Conservation (phyloP, 1,140 invertebrate species). For the Phocides pigmalion region DNA sequence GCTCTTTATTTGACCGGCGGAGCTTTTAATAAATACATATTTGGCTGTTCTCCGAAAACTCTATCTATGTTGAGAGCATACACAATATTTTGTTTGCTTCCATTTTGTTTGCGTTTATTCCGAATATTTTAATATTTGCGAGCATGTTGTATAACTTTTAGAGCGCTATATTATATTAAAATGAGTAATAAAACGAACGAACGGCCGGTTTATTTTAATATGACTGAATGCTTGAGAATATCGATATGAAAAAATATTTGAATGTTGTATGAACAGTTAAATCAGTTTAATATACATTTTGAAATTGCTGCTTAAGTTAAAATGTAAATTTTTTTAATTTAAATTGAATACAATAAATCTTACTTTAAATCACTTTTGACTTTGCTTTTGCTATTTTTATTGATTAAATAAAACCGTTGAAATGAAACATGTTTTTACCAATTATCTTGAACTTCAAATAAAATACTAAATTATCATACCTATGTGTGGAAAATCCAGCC, state of each 20-base stretch:
- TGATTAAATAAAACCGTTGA: too few species aligned
- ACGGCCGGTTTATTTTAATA: conserved; percentile 27
- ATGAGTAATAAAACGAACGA: conserved; percentile 28
- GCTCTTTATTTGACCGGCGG: conserved; percentile 15
- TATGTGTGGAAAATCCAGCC: too few species aligned
- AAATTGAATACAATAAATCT: too few species aligned
- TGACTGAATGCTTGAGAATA: conserved; percentile 7
- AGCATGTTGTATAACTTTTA: conserved; percentile 22
- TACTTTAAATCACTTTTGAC: too few species aligned
- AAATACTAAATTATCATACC: too few species aligned
- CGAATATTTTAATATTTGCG: conserved; percentile 34
- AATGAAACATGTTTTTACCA: too few species aligned
- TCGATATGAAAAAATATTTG: background rate
- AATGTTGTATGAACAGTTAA: too few species aligned
- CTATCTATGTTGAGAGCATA: conserved; percentile 28
- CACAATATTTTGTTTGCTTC: conserved; percentile 30
- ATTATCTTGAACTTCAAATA: too few species aligned
- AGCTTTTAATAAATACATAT: conserved; percentile 31
- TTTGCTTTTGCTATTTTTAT: too few species aligned
- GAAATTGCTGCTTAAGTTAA: too few species aligned
- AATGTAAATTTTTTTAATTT: too few species aligned
- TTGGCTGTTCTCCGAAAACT: conserved; percentile 27
- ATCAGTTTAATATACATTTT: too few species aligned
- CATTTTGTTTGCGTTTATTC: conserved; percentile 29
- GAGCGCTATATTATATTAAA: conserved; percentile 32